Percentiles rank a stretch among this genome's conserved stretches.
Conservation (phyloP, 2,888 invertebrate species). For the Aproaerema taeniolella region DNA sequence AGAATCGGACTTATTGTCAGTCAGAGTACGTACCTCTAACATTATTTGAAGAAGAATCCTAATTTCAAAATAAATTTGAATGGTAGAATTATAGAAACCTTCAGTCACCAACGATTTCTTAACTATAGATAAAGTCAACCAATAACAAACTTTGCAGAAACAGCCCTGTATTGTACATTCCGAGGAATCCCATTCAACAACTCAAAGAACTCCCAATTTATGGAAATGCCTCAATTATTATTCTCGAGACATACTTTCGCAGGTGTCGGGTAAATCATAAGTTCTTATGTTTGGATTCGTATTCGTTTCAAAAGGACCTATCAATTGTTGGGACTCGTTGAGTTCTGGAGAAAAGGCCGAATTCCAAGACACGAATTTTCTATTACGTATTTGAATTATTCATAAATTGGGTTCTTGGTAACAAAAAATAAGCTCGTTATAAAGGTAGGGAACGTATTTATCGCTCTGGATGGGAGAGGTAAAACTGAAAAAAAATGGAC, state of each 20-base stretch:
- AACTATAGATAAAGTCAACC: too few species aligned
- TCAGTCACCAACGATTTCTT: too few species aligned
- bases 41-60: too few species aligned
- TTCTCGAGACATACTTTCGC: conserved; percentile 1
- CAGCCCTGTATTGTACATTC: too few species aligned
- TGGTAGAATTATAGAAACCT: too few species aligned
- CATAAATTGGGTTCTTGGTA: conserved; percentile 31
- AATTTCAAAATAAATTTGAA: too few species aligned
- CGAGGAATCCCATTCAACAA: neutral
- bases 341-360: conserved; percentile 13
- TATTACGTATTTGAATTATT: conserved; percentile 48
- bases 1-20: too few species aligned
- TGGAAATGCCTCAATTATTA: conserved; percentile 3
- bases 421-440: conserved; percentile 29
- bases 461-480: conserved; percentile 16
- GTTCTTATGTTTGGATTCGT: neutral
- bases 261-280: conserved; percentile 6
- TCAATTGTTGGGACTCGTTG: conserved; percentile 11
- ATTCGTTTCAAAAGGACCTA: conserved; percentile 6
- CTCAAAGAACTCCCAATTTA: conserved; percentile 4
- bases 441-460: conserved; percentile 23
- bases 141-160: too few species aligned
- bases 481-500: conserved; percentile 9
- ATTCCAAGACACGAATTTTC: conserved; percentile 42
- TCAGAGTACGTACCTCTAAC: too few species aligned